Base-by-base conservation (phyloP, 2,888 invertebrate genomes). In the Scaptomyza caliginosa region DNA sequence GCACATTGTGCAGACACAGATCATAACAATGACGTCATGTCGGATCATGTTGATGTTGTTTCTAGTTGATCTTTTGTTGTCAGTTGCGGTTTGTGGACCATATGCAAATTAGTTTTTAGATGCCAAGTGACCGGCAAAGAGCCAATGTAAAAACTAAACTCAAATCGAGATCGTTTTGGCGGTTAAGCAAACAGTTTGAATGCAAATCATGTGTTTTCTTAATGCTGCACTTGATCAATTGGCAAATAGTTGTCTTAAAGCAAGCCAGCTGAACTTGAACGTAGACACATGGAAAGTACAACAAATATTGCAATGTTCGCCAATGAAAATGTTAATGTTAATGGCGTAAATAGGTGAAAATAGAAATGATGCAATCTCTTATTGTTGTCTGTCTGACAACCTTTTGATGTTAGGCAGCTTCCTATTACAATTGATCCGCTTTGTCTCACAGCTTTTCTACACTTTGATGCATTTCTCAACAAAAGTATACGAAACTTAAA, bases 201-300 rank as follows among this genome's bases (percentile, higher is more conserved):
- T 73, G 75, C 77, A 77, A 84, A 84, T 82, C 84, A 84, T 67
- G 75, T 80, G 84, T 72, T 72, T 60, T 82, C 67, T 60, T 67
- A 77, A 67, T 71, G 75, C 67, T 71, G 75, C 67, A 75, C 58
- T 63, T 54, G 59, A 65, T 84, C 55, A 58, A 80, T 64, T 30
- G 68, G 11, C 17, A 23, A 39, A 32, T 24, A 42, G 17, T 11
- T 19, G 48, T 50, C 32, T 45, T 51, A 26, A n/a, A 21, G 40
- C 58, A n/a, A 21, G 40, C 58, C 38, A 30, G 32, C 49, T 79
- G 77, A 86, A 83, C 81, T 85, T 80, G 80, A 64, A 67, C 66
- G n/a, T 67, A 1, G 13, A 13, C 4, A 32, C 26, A 49, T 50
- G 38, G 28, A 17, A 16, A 54, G 54, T 49, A 17, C 10, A 46